Conservation (phyloP, 2,888 invertebrate genomes). For the Empis stercorea region DNA sequence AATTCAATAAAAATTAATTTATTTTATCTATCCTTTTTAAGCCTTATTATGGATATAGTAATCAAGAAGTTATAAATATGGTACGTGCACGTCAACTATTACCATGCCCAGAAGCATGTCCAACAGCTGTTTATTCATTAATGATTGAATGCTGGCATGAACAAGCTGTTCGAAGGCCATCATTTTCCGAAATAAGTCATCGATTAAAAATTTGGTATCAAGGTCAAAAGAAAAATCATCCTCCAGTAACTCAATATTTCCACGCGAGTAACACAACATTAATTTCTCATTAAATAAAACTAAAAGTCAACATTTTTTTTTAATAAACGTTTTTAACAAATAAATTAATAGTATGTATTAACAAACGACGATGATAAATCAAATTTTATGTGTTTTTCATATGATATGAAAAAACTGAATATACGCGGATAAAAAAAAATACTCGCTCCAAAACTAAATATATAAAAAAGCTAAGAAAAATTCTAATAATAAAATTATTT, state of each 20-base stretch:
- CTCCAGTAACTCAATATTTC: conserved; percentile 17
- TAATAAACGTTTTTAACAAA: background rate
- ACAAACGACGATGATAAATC: too few relatives aligned
- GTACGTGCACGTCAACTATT: conserved; percentile 86
- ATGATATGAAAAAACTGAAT: too few relatives aligned
- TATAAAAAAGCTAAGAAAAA: too few relatives aligned
- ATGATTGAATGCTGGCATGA: conserved; percentile 99
- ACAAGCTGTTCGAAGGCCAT: conserved; percentile 77
- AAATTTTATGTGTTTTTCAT: too few relatives aligned
- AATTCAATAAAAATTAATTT: too few relatives aligned
- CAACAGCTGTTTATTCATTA: conserved; percentile 78
- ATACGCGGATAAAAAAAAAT: too few relatives aligned
- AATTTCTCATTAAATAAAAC: background rate
- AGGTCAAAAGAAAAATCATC: conserved; percentile 30
- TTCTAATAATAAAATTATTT: too few relatives aligned
- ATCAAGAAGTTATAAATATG: conserved; percentile 96
- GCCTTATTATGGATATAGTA: conserved; percentile 84
- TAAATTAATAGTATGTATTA: too few relatives aligned
- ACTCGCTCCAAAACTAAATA: too few relatives aligned
- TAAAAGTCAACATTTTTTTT: background rate
- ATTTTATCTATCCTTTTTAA: too few relatives aligned
- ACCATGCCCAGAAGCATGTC: conserved; percentile 86
- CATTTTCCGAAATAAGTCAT: conserved; percentile 81
- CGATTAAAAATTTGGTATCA: conserved; percentile 65
- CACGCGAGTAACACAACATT: conserved; percentile 16